Base-by-base conservation (phyloP, 2,888 invertebrate genomes). In the Lepidocyrtinus sp. region DNA sequence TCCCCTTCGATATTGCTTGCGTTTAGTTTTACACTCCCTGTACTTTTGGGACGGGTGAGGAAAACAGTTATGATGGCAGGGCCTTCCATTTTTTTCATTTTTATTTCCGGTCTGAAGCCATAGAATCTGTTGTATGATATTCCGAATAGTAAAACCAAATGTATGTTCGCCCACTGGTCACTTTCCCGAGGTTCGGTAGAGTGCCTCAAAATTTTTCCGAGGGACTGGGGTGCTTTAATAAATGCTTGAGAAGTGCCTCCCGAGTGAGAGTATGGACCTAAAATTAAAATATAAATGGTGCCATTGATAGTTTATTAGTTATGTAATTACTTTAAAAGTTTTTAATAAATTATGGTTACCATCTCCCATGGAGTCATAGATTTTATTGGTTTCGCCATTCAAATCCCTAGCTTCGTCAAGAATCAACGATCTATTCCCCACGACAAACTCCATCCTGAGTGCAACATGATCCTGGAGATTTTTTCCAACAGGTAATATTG, bases 401-500 rank as follows among this genome's bases (percentile, higher is more conserved):
- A 79, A 62, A 64, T 81, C 79, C 7, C 59, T 73, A 0, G 26
- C 36, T n/a, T 19, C 22, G 22, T 72, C 69, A 25, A 73, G 24
- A 21, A 77, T 64, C 17, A 36, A 12, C 0, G 71, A 36, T 12
- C 27, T 46, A 19, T 82, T 75, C 15, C 74, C 68, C 2, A 84
- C 22, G 0, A 78, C 7, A 26, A 82, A 50, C 22, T 71, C 55
- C 7, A 84, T 1, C 0, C 62, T 36, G 0, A 82, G 7, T 0
- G 24, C 1, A 0, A 75, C 67, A 65, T 82, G 82, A 68, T 84
- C 79, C 9, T 75, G 68, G 0, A 82, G 27, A 68, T 81, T 81
- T 22, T 75, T 22, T 22, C 84, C 84, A 12, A 82, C 82, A 19
- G 84, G 81, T 15, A 59, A 82, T 69, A 9, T 82, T 61, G 0